These are phyloP conservation scores for Andrena cerasifolii DNA, from an alignment of 1,140 invertebrate species.

Conservation along the genomic window DNA sequence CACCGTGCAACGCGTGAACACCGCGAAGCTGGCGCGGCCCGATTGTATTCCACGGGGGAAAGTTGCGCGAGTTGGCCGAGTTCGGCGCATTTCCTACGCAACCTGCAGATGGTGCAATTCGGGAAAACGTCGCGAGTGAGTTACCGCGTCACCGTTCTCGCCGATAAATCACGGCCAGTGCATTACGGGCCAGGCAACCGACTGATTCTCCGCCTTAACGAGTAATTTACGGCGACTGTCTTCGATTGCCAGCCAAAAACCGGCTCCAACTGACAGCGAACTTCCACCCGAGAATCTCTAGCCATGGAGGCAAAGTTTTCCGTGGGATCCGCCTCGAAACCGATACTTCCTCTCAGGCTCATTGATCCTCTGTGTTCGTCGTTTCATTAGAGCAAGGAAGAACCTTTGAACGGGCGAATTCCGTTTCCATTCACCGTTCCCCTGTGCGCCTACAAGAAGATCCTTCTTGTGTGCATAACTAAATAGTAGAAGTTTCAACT, in stretches of 20 bases:
- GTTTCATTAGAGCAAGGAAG: too few species aligned
- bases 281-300: too few species aligned
- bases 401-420: too few species aligned
- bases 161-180: constrained; percentile 50
- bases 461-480: too few species aligned
- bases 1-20: constrained; percentile 36
- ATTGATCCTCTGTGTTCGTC: too few species aligned
- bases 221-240: constrained; percentile 56
- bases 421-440: too few species aligned
- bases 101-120: constrained; percentile 53
- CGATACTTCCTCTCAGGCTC: too few species aligned
- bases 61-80: constrained; percentile 31
- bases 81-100: constrained; percentile 19
- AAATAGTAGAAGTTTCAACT: too few species aligned
- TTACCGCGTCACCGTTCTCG: constrained; percentile 50
- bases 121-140: constrained; percentile 53
- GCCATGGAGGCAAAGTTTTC: too few species aligned
- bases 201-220: constrained; percentile 44
- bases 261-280: not conserved
- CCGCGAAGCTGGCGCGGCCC: constrained; percentile 9
- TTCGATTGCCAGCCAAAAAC: not conserved
- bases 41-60: constrained; percentile 42
- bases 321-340: too few species aligned
- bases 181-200: constrained; percentile 34
- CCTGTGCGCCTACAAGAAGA: too few species aligned